Evolutionary conservation across 2,888 invertebrate genomes (phyloP), one percentile per base, ranked within the genome.

Genomic region (Proisotoma minuta): DNA sequence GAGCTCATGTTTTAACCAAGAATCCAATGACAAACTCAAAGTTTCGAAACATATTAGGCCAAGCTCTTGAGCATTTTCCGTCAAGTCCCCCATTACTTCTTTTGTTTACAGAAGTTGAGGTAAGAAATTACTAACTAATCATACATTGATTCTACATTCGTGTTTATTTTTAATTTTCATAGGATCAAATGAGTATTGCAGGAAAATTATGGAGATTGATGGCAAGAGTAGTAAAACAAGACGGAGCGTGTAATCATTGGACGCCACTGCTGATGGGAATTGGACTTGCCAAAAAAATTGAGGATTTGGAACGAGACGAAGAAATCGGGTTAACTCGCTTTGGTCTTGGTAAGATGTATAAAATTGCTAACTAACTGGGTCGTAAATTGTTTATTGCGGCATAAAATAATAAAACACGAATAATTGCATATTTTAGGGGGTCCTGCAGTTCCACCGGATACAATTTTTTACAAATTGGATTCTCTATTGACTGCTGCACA

Each of bases 381-480:
- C 15, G 39, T 34, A 10, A 4, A 22, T 43, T 10, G 12, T 43
- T 43, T 20, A 43, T 43, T 43, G n/a, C n/a, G 10, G 27, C 53
- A 53, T 53, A 5, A 48, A 15, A 20, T n/a, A n/a, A n/a, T n/a
- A n/a, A n/a, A n/a, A n/a, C n/a, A n/a, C n/a, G n/a, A n/a, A n/a
- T n/a, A n/a, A n/a, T n/a, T n/a, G n/a, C n/a, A n/a, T 10, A 20
- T 29, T 53, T 48, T 48, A 73, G 73, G 73, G 27, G 73, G 73
- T 15, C 73, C 73, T 27, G 69, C 71, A 5, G 73, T 73, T 18
- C 69, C 73, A 10, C 67, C 68, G 26, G 73, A 73, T 47, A 73
- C 73, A 15, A 71, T 73, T 22, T 73, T 69, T 63, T 70, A 73
- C 58, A 73, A 73, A 43, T 48, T 73, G 50, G 73, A 73, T 52